phyloP scores from a whole-genome alignment of 92 coral and sea anemone species.

The Palythoa grandiflora region DNA sequence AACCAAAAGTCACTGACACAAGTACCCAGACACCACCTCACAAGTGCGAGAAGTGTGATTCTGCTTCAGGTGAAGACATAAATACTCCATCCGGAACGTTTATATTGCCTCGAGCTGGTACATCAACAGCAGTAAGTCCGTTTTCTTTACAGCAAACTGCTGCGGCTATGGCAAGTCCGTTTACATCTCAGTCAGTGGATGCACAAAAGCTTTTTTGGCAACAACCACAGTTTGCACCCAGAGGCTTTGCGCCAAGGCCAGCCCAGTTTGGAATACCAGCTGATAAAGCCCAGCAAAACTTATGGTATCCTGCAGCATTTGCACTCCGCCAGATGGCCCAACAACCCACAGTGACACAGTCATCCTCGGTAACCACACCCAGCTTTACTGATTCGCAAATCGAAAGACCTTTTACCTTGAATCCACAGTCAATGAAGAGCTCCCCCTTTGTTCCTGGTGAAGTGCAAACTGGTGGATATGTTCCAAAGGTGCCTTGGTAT shows the following conservation, averaged over 20 bases:
- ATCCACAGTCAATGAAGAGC: conserved; percentile 41
- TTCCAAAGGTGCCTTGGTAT: neutral
- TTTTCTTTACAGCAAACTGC: conserved; percentile 26
- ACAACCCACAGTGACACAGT: conserved; percentile 36
- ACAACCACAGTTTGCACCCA: conserved; percentile 65
- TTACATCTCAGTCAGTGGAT: conserved; percentile 28
- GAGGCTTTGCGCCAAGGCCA: conserved; percentile 55
- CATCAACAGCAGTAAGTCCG: neutral
- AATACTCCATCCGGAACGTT: neutral
- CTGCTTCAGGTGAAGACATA: conserved; percentile 1
- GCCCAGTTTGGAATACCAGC: conserved; percentile 74
- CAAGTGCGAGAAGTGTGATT: conserved; percentile 31
- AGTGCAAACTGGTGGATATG: neutral
- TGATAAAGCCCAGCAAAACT: conserved; percentile 50
- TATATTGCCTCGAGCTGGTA: neutral
- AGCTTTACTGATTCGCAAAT: neutral
- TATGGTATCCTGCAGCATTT: conserved; percentile 67
- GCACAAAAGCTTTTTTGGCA: conserved; percentile 79
- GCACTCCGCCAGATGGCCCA: conserved; percentile 53
- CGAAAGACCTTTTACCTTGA: conserved; percentile 17
- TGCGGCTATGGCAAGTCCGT: neutral
- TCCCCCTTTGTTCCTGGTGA: conserved; percentile 29
- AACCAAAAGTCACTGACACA: conserved; percentile 29
- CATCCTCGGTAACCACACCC: conserved; percentile 11
- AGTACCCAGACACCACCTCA: conserved; percentile 54